A percentile compares a stretch with the other conserved stretches of the same genome.
phyloP scores from a whole-genome alignment of 2,113 vertebrate genomes.

The Pantherophis guttatus region DNA sequence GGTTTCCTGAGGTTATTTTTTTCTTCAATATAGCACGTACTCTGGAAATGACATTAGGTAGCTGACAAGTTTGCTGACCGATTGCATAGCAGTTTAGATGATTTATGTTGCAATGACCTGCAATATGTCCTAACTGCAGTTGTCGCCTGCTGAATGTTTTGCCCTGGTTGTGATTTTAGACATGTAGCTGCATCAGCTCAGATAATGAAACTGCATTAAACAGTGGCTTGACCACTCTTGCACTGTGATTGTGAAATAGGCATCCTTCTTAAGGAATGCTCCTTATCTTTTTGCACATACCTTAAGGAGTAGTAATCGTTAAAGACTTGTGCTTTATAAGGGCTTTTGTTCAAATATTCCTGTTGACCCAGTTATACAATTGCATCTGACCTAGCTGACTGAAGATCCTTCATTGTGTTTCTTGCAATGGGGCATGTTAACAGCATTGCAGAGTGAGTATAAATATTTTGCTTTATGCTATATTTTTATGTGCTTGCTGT shows the following conservation, averaged over 20 bases:
- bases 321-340: not conserved
- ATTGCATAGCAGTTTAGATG: not conserved
- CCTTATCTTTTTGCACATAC: not conserved
- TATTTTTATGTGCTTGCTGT: not conserved
- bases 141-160: not conserved
- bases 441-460: conserved; percentile 79
- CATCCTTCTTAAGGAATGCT: not conserved
- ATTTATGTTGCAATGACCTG: not conserved
- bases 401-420: conserved; percentile 10
- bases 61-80: not conserved
- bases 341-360: not conserved
- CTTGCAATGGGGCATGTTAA: conserved; percentile 73
- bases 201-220: not conserved
- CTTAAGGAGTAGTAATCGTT: not conserved
- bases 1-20: not conserved
- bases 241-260: conserved; percentile 11
- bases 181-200: rapidly evolving
- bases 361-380: conserved; percentile 6
- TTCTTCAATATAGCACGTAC: not conserved
- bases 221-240: conserved; percentile 32
- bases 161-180: not conserved
- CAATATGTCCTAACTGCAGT: not conserved
- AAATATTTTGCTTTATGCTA: rapidly evolving
- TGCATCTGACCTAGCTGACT: not conserved
- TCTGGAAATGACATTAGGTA: not conserved